These are phyloP conservation scores for Sphyrna mokarran DNA, from an alignment of 2,113 vertebrate species.

Conservation along the genomic window DNA sequence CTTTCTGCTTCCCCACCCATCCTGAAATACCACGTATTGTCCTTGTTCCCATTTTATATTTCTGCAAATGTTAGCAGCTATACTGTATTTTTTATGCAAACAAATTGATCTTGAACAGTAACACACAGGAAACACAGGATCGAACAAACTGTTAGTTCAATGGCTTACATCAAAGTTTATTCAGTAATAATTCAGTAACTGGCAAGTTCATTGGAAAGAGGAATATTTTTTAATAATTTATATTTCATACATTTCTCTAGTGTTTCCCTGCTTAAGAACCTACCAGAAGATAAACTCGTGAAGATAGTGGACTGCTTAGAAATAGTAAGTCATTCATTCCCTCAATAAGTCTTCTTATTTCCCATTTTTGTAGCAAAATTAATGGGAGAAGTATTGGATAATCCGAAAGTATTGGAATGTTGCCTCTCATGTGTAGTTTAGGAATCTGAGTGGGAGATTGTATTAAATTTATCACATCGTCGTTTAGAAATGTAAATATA, in stretches of 20 bases:
- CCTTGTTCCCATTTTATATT: background rate
- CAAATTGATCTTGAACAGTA: slow-evolving; percentile 13
- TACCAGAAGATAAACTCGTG: slow-evolving; percentile 62
- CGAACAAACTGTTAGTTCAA: background rate
- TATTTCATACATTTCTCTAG: slow-evolving; percentile 43
- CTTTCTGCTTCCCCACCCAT: background rate
- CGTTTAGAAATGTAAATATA: background rate
- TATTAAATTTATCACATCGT: background rate
- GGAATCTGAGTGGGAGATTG: background rate
- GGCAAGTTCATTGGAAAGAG: background rate
- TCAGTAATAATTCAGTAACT: background rate
- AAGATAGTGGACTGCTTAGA: slow-evolving; percentile 69
- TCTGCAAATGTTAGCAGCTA: background rate
- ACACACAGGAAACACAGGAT: background rate
- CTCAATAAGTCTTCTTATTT: no score
- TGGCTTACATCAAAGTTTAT: background rate
- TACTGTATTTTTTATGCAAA: background rate
- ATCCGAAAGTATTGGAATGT: background rate
- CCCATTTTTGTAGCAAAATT: background rate
- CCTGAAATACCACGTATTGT: background rate
- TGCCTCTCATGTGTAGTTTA: no score
- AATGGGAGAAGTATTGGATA: background rate
- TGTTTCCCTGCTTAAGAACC: slow-evolving; percentile 58
- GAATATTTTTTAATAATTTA: background rate
- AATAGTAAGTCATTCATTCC: slow-evolving; percentile 57